phyloP scores from a whole-genome alignment of 2,888 invertebrate genomes.

The Osedax fenrisi region DNA sequence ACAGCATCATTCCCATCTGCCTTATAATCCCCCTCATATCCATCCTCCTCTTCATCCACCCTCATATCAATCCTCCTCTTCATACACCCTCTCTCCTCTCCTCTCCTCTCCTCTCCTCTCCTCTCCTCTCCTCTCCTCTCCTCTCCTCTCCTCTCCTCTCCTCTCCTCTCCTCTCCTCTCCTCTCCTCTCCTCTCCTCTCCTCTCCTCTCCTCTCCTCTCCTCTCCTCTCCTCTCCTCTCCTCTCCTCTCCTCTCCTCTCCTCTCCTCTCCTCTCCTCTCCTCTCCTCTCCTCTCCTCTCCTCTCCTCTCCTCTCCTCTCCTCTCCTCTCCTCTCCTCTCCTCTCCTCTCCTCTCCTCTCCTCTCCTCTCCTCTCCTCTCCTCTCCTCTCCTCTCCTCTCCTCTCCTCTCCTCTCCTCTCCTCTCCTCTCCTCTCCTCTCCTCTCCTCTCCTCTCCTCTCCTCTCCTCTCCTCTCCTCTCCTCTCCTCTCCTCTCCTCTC shows the following conservation, averaged over 20 bases:
- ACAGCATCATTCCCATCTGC: not conserved
- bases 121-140: not conserved
- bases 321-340: conserved; percentile 16
- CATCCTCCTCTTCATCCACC: not conserved
- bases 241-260: conserved; percentile 29
- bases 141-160: not conserved
- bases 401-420: not conserved
- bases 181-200: conserved; percentile 23
- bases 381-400: conserved; percentile 2
- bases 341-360: conserved; percentile 3
- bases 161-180: conserved; percentile 16
- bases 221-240: conserved; percentile 19
- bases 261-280: conserved; percentile 23
- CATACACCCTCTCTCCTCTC: conserved; percentile 4
- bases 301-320: conserved; percentile 4
- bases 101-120: not conserved
- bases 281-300: conserved; percentile 28
- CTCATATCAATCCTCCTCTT: not conserved
- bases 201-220: conserved; percentile 26
- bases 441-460: conserved; percentile 4
- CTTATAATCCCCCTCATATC: too few relatives aligned
- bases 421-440: not conserved
- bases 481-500: not conserved
- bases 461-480: not conserved
- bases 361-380: conserved; percentile 3